Conservation (phyloP, 2,888 invertebrate genomes). For the Caenorhabditis sulstoni region DNA sequence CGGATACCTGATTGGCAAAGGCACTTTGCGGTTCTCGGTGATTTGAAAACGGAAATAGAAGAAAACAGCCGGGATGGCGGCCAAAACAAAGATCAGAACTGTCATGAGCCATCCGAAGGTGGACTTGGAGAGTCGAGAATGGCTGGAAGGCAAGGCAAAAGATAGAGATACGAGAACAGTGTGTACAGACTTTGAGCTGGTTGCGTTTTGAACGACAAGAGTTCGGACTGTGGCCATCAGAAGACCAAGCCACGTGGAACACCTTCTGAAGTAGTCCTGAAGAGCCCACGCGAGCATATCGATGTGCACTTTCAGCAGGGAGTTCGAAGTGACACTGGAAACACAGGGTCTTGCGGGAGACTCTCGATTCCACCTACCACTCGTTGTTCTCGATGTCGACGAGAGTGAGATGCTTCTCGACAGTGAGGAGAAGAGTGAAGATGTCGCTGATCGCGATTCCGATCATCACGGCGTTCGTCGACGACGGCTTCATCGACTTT, state of each 20-base stretch:
- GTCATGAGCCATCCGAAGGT: slow-evolving; percentile 6
- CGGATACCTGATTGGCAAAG: slow-evolving; percentile 9
- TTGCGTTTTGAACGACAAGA: slow-evolving; percentile 13
- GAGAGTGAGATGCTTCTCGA: slow-evolving; percentile 22
- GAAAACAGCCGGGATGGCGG: slow-evolving; percentile 9
- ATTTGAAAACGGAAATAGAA: slow-evolving; percentile 13
- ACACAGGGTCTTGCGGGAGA: too few relatives aligned
- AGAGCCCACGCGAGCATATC: slow-evolving; percentile 29
- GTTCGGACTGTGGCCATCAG: slow-evolving; percentile 26
- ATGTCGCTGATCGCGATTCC: slow-evolving; percentile 20
- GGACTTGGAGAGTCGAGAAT: background rate
- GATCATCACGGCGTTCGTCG: slow-evolving; percentile 1
- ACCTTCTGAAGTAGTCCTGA: slow-evolving; percentile 24
- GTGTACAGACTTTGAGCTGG: background rate
- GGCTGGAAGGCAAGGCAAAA: background rate
- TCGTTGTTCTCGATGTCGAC: slow-evolving; percentile 39
- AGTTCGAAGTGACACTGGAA: slow-evolving; percentile 11
- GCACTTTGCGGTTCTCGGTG: slow-evolving; percentile 9
- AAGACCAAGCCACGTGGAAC: slow-evolving; percentile 31
- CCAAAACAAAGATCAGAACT: slow-evolving; percentile 5
- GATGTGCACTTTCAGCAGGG: slow-evolving; percentile 12
- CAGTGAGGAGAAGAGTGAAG: slow-evolving; percentile 18
- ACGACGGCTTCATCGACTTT: slow-evolving; percentile 7
- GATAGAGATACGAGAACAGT: too few relatives aligned
- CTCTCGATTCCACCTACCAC: slow-evolving; percentile 10